Evolutionary conservation across 64 coral and sea anemone genomes (phyloP).

Genomic region (Dendrophyllia cribrosa): DNA sequence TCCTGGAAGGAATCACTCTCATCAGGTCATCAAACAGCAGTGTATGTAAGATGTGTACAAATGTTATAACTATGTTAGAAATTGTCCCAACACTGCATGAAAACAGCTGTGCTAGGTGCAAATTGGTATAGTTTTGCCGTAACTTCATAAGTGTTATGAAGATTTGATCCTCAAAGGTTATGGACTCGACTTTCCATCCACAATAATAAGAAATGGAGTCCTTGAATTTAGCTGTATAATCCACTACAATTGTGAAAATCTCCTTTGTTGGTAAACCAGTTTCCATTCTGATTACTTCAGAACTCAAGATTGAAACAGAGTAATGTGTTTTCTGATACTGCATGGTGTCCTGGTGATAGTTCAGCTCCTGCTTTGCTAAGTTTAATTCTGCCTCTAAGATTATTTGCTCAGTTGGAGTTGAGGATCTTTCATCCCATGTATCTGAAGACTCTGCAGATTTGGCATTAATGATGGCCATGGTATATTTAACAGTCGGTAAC

Average conservation of each 20-base stretch:
- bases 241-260: slow-evolving; percentile 60
- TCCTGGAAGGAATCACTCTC: slow-evolving; percentile 26
- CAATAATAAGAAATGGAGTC: slow-evolving; percentile 31
- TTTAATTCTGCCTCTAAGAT: slow-evolving; percentile 62
- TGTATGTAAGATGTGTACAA: slow-evolving; percentile 48
- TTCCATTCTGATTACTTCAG: slow-evolving; percentile 63
- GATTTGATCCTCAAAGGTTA: slow-evolving; percentile 57
- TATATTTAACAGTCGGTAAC: neutral
- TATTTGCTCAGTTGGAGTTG: slow-evolving; percentile 36
- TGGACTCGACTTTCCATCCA: slow-evolving; percentile 55
- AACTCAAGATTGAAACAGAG: slow-evolving; percentile 16
- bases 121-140: slow-evolving; percentile 57
- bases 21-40: slow-evolving; percentile 32
- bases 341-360: neutral
- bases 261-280: slow-evolving; percentile 64
- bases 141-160: slow-evolving; percentile 63
- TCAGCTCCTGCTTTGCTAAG: slow-evolving; percentile 22
- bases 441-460: neutral
- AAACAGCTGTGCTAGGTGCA: slow-evolving; percentile 52
- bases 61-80: slow-evolving; percentile 47
- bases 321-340: slow-evolving; percentile 41
- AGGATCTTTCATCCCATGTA: neutral
- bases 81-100: slow-evolving; percentile 61
- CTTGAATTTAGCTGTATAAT: slow-evolving; percentile 29
- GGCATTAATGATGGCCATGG: neutral